phyloP scores from a whole-genome alignment of 2,888 invertebrate species.

The Falcaria lacertinaria region DNA sequence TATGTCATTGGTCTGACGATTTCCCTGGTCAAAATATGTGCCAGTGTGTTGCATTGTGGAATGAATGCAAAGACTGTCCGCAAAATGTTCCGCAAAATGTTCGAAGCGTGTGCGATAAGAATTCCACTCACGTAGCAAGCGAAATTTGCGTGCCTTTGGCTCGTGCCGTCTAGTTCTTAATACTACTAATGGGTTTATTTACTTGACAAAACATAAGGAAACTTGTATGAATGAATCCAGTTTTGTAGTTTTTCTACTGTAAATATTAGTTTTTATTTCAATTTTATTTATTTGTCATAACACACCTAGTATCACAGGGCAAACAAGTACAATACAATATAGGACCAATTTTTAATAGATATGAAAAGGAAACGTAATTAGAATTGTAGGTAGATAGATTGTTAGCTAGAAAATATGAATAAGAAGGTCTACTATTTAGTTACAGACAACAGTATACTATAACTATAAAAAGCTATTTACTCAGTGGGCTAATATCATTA shows the following conservation, averaged over 20 bases:
- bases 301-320: too few species aligned
- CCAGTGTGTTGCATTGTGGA: slow-evolving; percentile 61
- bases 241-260: not conserved
- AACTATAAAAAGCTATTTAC: too few species aligned
- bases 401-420: too few species aligned
- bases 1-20: slow-evolving; percentile 58
- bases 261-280: not conserved
- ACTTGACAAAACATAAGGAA: slow-evolving; percentile 13
- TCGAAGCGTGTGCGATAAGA: slow-evolving; percentile 21
- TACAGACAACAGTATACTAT: too few species aligned
- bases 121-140: slow-evolving; percentile 49
- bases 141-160: slow-evolving; percentile 52
- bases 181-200: slow-evolving; percentile 41
- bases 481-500: not conserved
- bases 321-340: too few species aligned
- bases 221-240: not conserved
- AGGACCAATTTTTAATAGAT: too few species aligned
- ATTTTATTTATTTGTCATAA: not conserved
- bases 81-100: slow-evolving; percentile 44
- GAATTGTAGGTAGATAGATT: too few species aligned
- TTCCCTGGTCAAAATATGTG: slow-evolving; percentile 66
- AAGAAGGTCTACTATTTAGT: too few species aligned
- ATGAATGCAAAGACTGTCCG: slow-evolving; percentile 65
- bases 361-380: too few species aligned
- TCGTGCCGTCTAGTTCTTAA: slow-evolving; percentile 41